phyloP scores from a whole-genome alignment of 2,888 invertebrate species.

The Rhaphigaster nebulosa region DNA sequence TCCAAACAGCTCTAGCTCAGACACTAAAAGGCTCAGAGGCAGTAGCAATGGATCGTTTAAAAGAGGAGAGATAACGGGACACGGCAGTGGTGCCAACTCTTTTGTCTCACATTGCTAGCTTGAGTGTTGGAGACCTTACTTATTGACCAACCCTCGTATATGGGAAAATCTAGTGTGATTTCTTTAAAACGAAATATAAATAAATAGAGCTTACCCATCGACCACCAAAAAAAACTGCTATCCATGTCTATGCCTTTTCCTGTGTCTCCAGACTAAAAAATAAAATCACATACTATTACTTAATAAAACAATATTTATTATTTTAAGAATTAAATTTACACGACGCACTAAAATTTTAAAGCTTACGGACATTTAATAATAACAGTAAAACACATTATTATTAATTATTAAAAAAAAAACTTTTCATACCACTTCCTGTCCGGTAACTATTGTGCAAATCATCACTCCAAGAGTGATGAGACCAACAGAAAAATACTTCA shows the following conservation, averaged over 20 bases:
- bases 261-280: neutral
- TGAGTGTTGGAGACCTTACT: too few relatives aligned
- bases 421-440: slow-evolving; percentile 73
- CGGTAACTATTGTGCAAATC: slow-evolving; percentile 90
- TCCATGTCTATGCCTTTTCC: neutral
- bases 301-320: neutral
- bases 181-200: neutral
- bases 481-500: slow-evolving; percentile 91
- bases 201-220: neutral
- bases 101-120: too few relatives aligned
- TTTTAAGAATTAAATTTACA: neutral
- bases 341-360: too few relatives aligned
- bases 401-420: too few relatives aligned
- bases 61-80: too few relatives aligned
- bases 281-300: neutral
- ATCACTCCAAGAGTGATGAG: slow-evolving; percentile 95
- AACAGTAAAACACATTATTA: too few relatives aligned
- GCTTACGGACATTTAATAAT: too few relatives aligned
- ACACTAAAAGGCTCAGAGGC: too few relatives aligned
- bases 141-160: too few relatives aligned
- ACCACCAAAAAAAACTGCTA: neutral
- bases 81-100: too few relatives aligned
- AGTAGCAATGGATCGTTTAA: too few relatives aligned
- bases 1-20: too few relatives aligned
- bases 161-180: neutral